Percentiles rank a stretch among this genome's conserved stretches.
These are phyloP conservation scores for Gallirallus australis DNA, from an alignment of 2,797 vertebrate species.

Conservation along the genomic window DNA sequence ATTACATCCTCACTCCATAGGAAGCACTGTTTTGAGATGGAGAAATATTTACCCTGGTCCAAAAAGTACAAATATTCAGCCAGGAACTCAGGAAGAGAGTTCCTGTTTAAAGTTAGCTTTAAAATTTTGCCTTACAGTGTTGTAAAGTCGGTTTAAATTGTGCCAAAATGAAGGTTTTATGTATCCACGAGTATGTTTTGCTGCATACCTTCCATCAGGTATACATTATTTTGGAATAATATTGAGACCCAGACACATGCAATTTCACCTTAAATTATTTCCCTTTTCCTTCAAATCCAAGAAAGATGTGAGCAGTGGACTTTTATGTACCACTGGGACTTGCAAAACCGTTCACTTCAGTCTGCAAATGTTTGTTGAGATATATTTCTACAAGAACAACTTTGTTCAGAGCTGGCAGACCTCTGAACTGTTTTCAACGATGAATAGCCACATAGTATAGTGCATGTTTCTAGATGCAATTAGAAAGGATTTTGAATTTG, in stretches of 20 bases:
- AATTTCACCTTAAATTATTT: not conserved
- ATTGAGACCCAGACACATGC: not conserved
- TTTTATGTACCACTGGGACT: not conserved
- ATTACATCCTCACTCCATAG: not conserved
- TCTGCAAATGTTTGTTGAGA: constrained; percentile 25
- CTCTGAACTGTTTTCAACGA: not conserved
- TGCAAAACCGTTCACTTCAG: not conserved
- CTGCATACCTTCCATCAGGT: not conserved
- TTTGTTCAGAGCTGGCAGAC: not conserved
- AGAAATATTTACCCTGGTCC: not conserved
- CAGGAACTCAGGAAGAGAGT: not conserved
- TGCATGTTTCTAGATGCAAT: not conserved
- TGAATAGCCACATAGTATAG: not conserved
- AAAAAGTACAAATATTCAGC: not conserved
- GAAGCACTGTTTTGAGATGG: not conserved
- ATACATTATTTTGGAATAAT: not conserved
- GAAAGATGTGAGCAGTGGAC: not conserved
- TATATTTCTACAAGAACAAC: not conserved
- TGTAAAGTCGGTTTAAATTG: not conserved
- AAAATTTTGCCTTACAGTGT: not conserved
- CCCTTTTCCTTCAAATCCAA: not conserved
- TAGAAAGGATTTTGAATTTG: constrained; percentile 10
- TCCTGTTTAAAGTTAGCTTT: not conserved
- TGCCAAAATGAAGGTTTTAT: not conserved
- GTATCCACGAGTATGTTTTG: not conserved